Evolutionary conservation across 2,797 vertebrate genomes (phyloP), one percentile per base, ranked within the genome.

Genomic region (Meriones psammophilus): DNA sequence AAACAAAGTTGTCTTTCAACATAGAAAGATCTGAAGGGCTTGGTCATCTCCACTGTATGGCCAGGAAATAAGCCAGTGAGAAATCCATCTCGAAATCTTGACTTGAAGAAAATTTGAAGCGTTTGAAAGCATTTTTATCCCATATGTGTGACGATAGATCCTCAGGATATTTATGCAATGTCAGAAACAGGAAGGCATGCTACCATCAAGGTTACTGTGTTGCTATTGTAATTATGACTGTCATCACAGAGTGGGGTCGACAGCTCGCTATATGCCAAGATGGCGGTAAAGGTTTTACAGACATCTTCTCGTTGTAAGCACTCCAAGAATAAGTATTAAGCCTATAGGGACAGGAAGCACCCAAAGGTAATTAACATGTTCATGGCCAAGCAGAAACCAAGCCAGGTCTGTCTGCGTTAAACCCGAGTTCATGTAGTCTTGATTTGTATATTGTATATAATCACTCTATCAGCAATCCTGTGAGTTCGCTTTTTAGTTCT

Each of bases 41-140:
- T 66, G 50, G 17, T 33, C 30, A n/a, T 56, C 60, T 62, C n/a
- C 88, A 73, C 36, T 71, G 15, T 22, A 42, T 46, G 42, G 1
- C 22, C 42, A 8, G 74, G 54, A 94, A 96, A 94, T 64, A 95
- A 91, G 83, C 39, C 86, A 97, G 42, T 86, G 22, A 95, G 86
- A 89, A 95, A 74, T 56, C 74, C 33, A 79, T 64, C 56, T 26
- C 58, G 62, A 96, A 94, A 24, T 74, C 92, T 86, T 76, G 28
- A 95, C 89, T 84, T 76, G 30, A 93, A 87, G 6, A 88, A 56
- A 84, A 64, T 54, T 1, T 60, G 28, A 91, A 71, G 64, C 62
- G 79, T 39, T 84, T 56, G 30, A 54, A 56, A 30, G 46, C 8
- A 7, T 14, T 93, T 93, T 62, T 46, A 86, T 83, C 30, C 22